Evolutionary conservation across 1,140 invertebrate species (phyloP), one percentile per base, ranked within the genome.

Genomic region (Drosophila lowei): DNA sequence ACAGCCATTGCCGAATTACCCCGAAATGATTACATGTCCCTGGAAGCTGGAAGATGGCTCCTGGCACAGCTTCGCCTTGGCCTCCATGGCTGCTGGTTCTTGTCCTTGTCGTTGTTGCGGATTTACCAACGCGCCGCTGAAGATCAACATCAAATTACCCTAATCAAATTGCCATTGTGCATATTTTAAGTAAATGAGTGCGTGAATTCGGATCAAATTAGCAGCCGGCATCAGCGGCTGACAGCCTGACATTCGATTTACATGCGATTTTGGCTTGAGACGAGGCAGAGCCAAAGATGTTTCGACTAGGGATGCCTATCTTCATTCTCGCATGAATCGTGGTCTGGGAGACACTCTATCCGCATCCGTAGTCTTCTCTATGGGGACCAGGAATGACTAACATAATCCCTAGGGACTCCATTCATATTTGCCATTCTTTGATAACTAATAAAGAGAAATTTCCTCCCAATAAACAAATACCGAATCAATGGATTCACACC

Each of bases 151-250:
- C 68, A 88, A 88, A 88, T 88, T 89, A 88, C 85, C 67, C 64
- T 85, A 89, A 89, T 88, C 72, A 88, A 88, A 88, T 88, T 79
- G 63, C 73, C 73, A 89, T 88, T 77, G 75, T 52, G 79, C 79
- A 88, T 88, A 88, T 88, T 85, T 88, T 76, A 78, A 79, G 72
- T 79, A 66, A 89, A 89, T 89, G 85, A 73, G 79, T 85, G 75
- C 81, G 78, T 72, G 72, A 76, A 79, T 84, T 84, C 80, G 77
- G 63, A 77, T 70, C 77, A 72, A 85, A 84, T 85, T 79, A 75
- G 71, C 71, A 43, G 47, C 44, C 43, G 46, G 13, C 48, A 50
- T 43, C 72, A 25, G 48, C 55, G 44, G 54, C 59, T 30, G 38
- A 8, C 34, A 34, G 64, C 49, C 65, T 73, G 70, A 56, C 58